Evolutionary conservation across 2,888 invertebrate species (phyloP).

Genomic region (Mactromeris polynyma): DNA sequence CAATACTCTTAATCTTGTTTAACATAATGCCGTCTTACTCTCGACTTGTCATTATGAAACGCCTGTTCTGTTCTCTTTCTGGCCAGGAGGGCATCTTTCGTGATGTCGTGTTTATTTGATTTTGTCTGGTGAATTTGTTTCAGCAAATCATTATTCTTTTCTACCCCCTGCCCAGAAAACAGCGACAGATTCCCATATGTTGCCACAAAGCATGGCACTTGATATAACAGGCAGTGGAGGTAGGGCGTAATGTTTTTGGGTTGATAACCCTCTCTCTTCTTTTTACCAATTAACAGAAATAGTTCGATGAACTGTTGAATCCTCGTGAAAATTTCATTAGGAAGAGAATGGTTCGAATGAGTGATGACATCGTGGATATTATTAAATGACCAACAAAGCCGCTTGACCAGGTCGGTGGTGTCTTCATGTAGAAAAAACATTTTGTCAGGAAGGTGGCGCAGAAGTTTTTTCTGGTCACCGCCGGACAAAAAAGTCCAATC

Average conservation of each 20-base stretch:
- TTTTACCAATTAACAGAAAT: neutral
- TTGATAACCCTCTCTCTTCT: neutral
- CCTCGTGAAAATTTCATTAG: too few species aligned
- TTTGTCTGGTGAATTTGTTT: neutral
- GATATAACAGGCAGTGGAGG: neutral
- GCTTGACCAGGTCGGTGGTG: neutral
- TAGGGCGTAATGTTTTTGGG: conserved; percentile 10
- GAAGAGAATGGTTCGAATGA: too few species aligned
- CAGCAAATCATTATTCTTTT: neutral
- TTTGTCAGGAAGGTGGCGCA: neutral
- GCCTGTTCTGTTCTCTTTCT: neutral
- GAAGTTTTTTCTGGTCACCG: neutral
- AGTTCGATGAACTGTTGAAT: neutral
- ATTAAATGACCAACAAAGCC: conserved; percentile 23
- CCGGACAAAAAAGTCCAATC: neutral
- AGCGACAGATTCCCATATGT: neutral
- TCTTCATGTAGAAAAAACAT: neutral
- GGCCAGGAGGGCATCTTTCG: neutral
- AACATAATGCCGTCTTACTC: neutral
- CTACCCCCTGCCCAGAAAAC: neutral
- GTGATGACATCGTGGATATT: too few species aligned
- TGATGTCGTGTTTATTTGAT: neutral
- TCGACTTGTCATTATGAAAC: neutral
- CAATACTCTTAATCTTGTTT: neutral
- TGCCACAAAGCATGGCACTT: neutral